Percentiles rank a stretch among this genome's conserved stretches.
These are phyloP conservation scores for Hippocampus abdominalis DNA, from an alignment of 2,113 vertebrate genomes.

Conservation along the genomic window DNA sequence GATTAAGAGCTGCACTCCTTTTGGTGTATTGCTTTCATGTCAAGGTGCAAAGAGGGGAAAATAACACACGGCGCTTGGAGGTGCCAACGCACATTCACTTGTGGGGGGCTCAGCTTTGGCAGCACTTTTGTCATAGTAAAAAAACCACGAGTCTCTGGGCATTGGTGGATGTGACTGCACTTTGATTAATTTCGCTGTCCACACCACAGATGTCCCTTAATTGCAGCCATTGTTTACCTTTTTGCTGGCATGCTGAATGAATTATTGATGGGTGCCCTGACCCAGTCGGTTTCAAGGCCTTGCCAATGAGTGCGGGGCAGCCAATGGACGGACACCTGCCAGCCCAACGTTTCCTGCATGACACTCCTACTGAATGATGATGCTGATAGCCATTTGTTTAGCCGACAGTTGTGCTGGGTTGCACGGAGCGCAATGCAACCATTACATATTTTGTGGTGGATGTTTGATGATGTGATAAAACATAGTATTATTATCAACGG, in stretches of 20 bases:
- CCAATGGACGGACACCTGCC: slow-evolving; percentile 47
- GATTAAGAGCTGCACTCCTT: neutral
- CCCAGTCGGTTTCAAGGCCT: slow-evolving; percentile 51
- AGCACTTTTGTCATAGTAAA: slow-evolving; percentile 42
- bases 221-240: slow-evolving; percentile 71
- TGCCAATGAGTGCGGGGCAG: slow-evolving; percentile 37
- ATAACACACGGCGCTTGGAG: neutral
- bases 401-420: slow-evolving; percentile 2
- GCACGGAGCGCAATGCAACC: slow-evolving; percentile 1
- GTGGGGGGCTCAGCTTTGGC: slow-evolving; percentile 41
- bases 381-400: slow-evolving; percentile 49
- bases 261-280: slow-evolving; percentile 64
- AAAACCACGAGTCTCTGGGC: slow-evolving; percentile 57
- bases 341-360: slow-evolving; percentile 30
- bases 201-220: slow-evolving; percentile 62
- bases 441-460: slow-evolving; percentile 8
- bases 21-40: neutral
- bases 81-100: neutral
- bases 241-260: slow-evolving; percentile 57
- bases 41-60: neutral
- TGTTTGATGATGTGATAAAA: slow-evolving; percentile 20
- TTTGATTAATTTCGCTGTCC: slow-evolving; percentile 70
- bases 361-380: slow-evolving; percentile 46
- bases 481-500: slow-evolving; percentile 6
- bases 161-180: slow-evolving; percentile 53